Evolutionary conservation across 1,140 invertebrate genomes (phyloP).

Genomic region (Reticulitermes speratus): DNA sequence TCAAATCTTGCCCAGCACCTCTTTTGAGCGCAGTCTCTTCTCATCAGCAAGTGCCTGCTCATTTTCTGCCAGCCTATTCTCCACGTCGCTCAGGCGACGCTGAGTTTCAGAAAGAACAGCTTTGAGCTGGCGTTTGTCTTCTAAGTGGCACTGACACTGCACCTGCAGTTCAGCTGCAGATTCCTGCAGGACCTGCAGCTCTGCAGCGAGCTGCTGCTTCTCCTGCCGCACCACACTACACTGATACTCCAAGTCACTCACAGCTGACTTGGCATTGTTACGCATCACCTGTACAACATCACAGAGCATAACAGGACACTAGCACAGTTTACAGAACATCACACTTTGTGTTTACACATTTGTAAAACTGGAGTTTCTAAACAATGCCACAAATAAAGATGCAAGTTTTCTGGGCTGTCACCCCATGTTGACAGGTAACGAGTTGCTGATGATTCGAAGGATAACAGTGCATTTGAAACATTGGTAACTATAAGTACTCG

Average conservation of each 20-base stretch:
- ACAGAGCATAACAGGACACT: too few species aligned
- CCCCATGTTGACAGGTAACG: too few species aligned
- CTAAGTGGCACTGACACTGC: slow-evolving; percentile 69
- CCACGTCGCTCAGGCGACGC: slow-evolving; percentile 60
- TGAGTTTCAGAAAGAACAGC: slow-evolving; percentile 65
- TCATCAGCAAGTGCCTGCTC: slow-evolving; percentile 60
- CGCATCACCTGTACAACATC: slow-evolving; percentile 56
- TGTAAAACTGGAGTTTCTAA: too few species aligned
- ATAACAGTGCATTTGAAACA: too few species aligned
- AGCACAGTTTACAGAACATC: too few species aligned
- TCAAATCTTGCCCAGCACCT: slow-evolving; percentile 45
- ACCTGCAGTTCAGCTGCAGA: slow-evolving; percentile 69
- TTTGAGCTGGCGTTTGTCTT: slow-evolving; percentile 73
- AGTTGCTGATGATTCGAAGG: too few species aligned
- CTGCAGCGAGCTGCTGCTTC: slow-evolving; percentile 63
- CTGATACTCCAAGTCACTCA: slow-evolving; percentile 77
- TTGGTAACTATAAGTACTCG: too few species aligned
- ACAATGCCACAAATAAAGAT: too few species aligned
- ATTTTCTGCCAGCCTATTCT: slow-evolving; percentile 54
- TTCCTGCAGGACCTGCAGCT: slow-evolving; percentile 72
- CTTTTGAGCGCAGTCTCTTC: slow-evolving; percentile 56
- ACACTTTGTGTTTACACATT: too few species aligned
- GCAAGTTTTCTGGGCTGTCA: too few species aligned
- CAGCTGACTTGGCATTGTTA: slow-evolving; percentile 78
- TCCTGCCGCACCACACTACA: slow-evolving; percentile 71